phyloP scores from a whole-genome alignment of 2,113 vertebrate genomes.

The Tinamus guttatus region DNA sequence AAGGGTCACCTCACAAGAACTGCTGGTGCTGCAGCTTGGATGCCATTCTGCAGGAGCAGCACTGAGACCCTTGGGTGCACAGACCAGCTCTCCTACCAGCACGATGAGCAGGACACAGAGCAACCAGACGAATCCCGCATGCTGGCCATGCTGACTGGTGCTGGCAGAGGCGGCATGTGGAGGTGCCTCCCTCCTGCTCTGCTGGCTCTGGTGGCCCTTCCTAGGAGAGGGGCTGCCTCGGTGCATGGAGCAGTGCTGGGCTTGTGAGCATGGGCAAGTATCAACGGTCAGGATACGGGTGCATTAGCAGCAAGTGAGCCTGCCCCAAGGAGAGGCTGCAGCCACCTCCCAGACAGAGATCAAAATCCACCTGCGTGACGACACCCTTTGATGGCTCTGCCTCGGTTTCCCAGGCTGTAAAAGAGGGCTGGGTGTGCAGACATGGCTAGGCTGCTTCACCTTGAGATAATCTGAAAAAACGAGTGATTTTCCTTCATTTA shows the following conservation, averaged over 20 bases:
- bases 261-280: accelerated
- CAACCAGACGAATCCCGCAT: neutral
- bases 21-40: accelerated
- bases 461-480: neutral
- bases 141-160: neutral
- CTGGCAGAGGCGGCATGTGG: accelerated
- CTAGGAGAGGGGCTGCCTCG: neutral
- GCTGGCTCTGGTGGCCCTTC: neutral
- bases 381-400: neutral
- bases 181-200: neutral
- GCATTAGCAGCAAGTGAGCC: neutral
- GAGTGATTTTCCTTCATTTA: neutral
- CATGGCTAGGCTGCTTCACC: accelerated
- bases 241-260: accelerated
- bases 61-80: neutral
- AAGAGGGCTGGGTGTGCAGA: accelerated
- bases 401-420: neutral
- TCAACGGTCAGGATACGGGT: neutral
- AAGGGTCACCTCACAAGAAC: neutral
- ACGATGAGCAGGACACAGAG: neutral
- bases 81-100: neutral
- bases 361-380: accelerated
- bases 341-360: accelerated
- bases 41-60: neutral
- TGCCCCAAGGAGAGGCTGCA: neutral